Percentiles rank a stretch among this genome's conserved stretches.
Evolutionary conservation across 2,888 invertebrate species (phyloP).

Genomic region (Alviniconcha strummeri): DNA sequence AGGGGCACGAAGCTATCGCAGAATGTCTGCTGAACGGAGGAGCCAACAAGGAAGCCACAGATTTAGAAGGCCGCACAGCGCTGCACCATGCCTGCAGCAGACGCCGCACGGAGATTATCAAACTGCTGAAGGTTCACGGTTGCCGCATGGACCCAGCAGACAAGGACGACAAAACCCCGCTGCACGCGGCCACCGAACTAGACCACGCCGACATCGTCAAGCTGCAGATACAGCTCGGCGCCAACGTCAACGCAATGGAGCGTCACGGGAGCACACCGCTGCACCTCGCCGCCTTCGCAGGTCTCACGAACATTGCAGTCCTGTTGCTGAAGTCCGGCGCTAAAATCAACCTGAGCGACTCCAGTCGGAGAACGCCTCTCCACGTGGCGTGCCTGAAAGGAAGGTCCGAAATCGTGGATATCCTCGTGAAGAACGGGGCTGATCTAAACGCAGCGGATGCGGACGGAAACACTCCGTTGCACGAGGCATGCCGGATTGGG

Average conservation of each 20-base stretch:
- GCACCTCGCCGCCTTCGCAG: background rate
- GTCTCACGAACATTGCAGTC: background rate
- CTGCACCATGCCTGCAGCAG: background rate
- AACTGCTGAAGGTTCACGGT: background rate
- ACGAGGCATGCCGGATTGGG: background rate
- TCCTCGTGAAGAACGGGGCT: background rate
- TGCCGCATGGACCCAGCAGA: background rate
- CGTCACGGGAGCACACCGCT: background rate
- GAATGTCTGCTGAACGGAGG: background rate
- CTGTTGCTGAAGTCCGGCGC: background rate
- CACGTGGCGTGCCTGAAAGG: background rate
- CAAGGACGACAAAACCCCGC: conserved; percentile 6
- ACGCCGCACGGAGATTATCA: background rate
- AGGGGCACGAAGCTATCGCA: background rate
- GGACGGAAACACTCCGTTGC: conserved; percentile 21
- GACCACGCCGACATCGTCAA: conserved; percentile 20
- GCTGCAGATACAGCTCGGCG: background rate
- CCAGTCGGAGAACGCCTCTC: background rate
- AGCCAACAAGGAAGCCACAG: background rate
- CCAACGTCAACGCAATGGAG: background rate
- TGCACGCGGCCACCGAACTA: conserved; percentile 17
- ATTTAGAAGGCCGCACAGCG: background rate
- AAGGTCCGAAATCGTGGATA: background rate
- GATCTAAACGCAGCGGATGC: background rate
- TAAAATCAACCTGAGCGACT: background rate